Conservation (phyloP, 2,888 invertebrate species). For the Eupithecia inturbata region DNA sequence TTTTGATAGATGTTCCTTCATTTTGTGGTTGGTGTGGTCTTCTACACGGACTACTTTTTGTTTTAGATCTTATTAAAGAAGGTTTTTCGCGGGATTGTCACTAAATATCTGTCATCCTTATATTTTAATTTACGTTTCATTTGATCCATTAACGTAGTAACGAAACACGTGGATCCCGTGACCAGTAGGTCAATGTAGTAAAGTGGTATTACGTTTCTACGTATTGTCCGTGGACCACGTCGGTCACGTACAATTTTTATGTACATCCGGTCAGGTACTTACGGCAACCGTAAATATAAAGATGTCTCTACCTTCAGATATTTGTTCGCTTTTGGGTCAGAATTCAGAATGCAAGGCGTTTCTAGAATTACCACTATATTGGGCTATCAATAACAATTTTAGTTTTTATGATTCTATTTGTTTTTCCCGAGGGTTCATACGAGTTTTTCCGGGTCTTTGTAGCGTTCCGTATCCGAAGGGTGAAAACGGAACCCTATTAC, state of each 20-base stretch:
- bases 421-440: neutral
- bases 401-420: neutral
- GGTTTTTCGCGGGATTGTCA: too few species aligned
- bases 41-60: too few species aligned
- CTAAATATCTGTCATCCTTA: too few species aligned
- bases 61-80: too few species aligned
- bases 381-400: neutral
- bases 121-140: neutral
- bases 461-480: too few species aligned
- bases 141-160: neutral
- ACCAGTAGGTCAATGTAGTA: neutral
- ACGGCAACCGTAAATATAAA: slow-evolving; percentile 36
- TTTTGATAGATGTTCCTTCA: too few species aligned
- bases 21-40: too few species aligned
- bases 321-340: neutral
- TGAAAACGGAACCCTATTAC: too few species aligned
- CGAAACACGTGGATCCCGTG: neutral
- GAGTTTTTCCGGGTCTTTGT: neutral
- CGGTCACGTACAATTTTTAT: slow-evolving; percentile 54
- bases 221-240: slow-evolving; percentile 8
- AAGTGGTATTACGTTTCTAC: too few species aligned
- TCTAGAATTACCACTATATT: neutral
- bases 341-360: neutral
- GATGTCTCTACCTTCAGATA: slow-evolving; percentile 22
- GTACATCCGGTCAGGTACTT: slow-evolving; percentile 44